These are phyloP conservation scores for Cuniculus paca DNA, from an alignment of 2,797 vertebrate genomes.

Conservation along the genomic window DNA sequence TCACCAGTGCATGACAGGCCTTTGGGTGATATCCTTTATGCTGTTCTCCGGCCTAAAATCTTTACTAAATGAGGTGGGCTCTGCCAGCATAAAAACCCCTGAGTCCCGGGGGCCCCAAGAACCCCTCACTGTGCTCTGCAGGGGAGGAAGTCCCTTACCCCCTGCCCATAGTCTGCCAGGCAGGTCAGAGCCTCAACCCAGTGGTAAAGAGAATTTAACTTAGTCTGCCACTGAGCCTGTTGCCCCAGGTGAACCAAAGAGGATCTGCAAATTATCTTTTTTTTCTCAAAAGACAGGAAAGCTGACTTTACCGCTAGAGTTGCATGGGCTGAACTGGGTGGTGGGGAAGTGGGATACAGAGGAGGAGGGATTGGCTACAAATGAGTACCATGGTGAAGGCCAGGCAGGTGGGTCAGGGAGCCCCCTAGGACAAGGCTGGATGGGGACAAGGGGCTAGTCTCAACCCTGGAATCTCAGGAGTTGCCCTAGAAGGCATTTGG, in stretches of 20 bases:
- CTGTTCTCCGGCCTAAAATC: slow-evolving; percentile 26
- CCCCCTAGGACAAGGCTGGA: not conserved
- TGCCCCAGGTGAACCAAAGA: slow-evolving; percentile 26
- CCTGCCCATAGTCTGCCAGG: not conserved
- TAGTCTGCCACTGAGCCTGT: not conserved
- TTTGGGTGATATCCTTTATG: not conserved
- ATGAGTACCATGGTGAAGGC: not conserved
- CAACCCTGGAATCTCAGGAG: not conserved
- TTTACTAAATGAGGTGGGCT: not conserved
- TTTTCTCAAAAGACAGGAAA: not conserved
- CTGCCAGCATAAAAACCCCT: slow-evolving; percentile 39
- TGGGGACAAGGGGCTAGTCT: not conserved
- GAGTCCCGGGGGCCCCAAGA: not conserved
- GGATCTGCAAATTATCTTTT: not conserved
- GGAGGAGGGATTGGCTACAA: not conserved
- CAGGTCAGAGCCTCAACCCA: not conserved
- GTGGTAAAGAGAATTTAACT: not conserved
- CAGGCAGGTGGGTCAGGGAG: not conserved
- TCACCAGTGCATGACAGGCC: not conserved
- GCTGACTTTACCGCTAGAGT: not conserved
- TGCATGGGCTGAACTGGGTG: not conserved
- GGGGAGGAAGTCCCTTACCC: not conserved
- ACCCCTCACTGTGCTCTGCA: not conserved
- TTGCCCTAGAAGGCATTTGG: not conserved
- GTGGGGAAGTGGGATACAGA: not conserved